Conservation (phyloP, 2,888 invertebrate species). For the Holacanthella duospinosa region DNA sequence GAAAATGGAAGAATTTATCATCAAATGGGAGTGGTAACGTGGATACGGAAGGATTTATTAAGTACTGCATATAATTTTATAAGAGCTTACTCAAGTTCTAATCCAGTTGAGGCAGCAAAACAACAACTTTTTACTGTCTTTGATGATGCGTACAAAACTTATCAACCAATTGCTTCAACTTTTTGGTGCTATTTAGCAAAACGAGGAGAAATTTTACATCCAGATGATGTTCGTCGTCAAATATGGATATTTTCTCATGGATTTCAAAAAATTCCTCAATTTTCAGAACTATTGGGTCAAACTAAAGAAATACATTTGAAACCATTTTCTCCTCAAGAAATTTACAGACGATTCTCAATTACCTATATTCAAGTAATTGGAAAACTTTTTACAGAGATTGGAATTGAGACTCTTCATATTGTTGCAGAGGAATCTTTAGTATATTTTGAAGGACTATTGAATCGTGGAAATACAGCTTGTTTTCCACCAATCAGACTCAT, state of each 20-base stretch:
- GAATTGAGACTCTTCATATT: background rate
- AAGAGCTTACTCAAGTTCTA: background rate
- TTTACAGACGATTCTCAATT: background rate
- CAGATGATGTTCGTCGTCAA: background rate
- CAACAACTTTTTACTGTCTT: background rate
- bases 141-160: background rate
- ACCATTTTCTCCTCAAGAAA: background rate
- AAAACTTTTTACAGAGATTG: background rate
- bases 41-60: background rate
- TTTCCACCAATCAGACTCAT: background rate
- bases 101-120: background rate
- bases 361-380: slow-evolving; percentile 2
- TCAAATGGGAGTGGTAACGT: background rate
- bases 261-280: background rate
- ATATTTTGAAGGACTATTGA: background rate
- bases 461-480: no score
- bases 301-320: background rate
- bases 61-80: background rate
- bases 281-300: background rate
- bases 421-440: background rate
- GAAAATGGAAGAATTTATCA: background rate
- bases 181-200: background rate
- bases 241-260: background rate
- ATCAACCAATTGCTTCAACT: background rate
- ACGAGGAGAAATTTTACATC: background rate